phyloP scores from a whole-genome alignment of 2,797 vertebrate species.

The Scyliorhinus canicula region DNA sequence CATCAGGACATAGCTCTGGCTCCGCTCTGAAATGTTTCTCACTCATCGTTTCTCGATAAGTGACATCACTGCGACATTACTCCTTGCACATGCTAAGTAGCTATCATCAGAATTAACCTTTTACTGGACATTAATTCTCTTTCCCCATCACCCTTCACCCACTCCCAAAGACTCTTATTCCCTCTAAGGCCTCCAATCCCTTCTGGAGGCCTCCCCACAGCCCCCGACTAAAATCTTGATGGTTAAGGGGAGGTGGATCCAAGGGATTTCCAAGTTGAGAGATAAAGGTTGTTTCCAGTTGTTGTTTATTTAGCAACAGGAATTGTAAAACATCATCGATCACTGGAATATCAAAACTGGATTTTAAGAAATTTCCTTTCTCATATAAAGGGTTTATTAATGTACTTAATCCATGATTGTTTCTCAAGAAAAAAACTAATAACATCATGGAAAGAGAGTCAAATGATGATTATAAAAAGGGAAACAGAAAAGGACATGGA shows the following conservation, averaged over 20 bases:
- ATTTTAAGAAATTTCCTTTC: neutral
- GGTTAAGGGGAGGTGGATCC: neutral
- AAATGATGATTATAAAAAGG: neutral
- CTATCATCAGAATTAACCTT: no score
- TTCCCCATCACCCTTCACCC: no score
- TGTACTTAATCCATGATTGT: neutral
- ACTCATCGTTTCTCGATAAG: no score
- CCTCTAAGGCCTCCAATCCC: neutral
- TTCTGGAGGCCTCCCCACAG: neutral
- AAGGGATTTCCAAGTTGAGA: neutral
- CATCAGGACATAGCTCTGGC: no score
- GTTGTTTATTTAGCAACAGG: no score
- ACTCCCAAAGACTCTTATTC: neutral
- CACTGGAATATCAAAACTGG: neutral
- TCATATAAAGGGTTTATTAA: neutral
- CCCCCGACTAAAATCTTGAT: neutral
- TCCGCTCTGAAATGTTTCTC: no score
- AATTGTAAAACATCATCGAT: neutral
- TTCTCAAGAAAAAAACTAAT: neutral
- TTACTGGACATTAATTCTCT: neutral
- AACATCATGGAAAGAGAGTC: neutral
- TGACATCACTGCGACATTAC: no score
- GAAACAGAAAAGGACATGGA: neutral
- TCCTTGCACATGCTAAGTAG: no score
- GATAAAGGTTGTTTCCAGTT: neutral